phyloP scores from a whole-genome alignment of 2,888 invertebrate genomes.

The Chrysolina haemoptera region DNA sequence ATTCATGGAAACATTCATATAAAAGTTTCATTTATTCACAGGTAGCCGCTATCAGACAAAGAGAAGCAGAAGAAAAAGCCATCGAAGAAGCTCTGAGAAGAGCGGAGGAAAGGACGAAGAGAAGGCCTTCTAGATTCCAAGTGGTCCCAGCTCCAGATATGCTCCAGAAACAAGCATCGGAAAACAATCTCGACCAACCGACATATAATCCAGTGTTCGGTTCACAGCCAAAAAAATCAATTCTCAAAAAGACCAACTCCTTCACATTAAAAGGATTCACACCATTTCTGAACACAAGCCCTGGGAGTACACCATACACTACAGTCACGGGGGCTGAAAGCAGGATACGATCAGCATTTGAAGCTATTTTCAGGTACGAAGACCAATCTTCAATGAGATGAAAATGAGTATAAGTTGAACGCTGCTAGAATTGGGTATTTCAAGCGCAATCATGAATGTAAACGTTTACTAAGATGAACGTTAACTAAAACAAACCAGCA shows the following conservation, averaged over 20 bases:
- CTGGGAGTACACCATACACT: slow-evolving; percentile 78
- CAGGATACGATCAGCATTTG: slow-evolving; percentile 89
- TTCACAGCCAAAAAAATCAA: slow-evolving; percentile 82
- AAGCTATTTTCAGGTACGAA: slow-evolving; percentile 84
- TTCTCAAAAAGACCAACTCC: slow-evolving; percentile 94
- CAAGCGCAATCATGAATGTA: too few relatives aligned
- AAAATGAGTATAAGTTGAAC: too few relatives aligned
- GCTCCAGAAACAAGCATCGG: slow-evolving; percentile 68
- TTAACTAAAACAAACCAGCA: too few relatives aligned
- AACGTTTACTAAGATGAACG: too few relatives aligned
- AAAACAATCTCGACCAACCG: slow-evolving; percentile 68
- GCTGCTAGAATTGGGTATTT: too few relatives aligned
- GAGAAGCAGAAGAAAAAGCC: slow-evolving; percentile 69
- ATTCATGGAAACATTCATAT: too few relatives aligned
- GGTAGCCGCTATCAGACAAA: slow-evolving; percentile 70
- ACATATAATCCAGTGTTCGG: slow-evolving; percentile 69
- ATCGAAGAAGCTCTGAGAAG: slow-evolving; percentile 73
- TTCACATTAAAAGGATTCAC: slow-evolving; percentile 79
- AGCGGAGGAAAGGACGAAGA: slow-evolving; percentile 71
- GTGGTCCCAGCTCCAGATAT: slow-evolving; percentile 89
- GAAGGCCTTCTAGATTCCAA: slow-evolving; percentile 79
- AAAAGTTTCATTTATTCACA: slow-evolving; percentile 19
- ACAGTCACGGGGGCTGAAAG: slow-evolving; percentile 93
- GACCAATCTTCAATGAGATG: not conserved
- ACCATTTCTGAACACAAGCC: slow-evolving; percentile 73